phyloP scores from a whole-genome alignment of 2,888 invertebrate species.

The Luperina testacea region DNA sequence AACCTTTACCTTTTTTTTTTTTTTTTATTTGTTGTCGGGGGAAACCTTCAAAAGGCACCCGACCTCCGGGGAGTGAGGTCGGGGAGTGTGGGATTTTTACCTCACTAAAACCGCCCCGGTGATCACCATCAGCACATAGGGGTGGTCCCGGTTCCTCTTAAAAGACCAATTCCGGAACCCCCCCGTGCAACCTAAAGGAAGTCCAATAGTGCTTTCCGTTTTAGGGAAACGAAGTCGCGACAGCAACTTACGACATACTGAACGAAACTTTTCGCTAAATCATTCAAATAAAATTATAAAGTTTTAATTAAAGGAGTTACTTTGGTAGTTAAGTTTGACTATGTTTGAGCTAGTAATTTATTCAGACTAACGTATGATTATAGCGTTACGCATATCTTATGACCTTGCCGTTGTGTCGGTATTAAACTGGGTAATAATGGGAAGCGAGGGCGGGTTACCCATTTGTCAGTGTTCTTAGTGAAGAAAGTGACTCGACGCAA shows the following conservation, averaged over 20 bases:
- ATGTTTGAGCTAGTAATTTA: background rate
- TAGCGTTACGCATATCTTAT: background rate
- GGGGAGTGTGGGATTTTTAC: too few species aligned
- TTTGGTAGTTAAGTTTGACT: background rate
- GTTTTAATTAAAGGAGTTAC: conserved; percentile 31
- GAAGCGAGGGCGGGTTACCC: background rate
- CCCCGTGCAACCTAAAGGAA: too few species aligned
- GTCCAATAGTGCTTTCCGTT: background rate
- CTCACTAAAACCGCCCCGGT: too few species aligned
- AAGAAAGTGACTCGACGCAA: background rate
- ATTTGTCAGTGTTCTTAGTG: background rate
- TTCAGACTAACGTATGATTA: background rate
- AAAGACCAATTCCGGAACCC: too few species aligned
- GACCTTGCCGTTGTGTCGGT: background rate
- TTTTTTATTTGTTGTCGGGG: too few species aligned
- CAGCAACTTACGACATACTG: conserved; percentile 2
- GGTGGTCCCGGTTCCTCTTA: too few species aligned
- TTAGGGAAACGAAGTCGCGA: background rate
- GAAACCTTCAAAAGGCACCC: too few species aligned
- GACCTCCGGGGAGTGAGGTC: too few species aligned
- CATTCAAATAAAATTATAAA: conserved; percentile 32
- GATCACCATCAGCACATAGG: too few species aligned
- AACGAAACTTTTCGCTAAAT: conserved; percentile 20
- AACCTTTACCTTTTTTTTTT: too few species aligned
- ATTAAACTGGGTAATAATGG: background rate